phyloP scores from a whole-genome alignment of 2,113 vertebrate genomes.

The Marmota flaviventris region DNA sequence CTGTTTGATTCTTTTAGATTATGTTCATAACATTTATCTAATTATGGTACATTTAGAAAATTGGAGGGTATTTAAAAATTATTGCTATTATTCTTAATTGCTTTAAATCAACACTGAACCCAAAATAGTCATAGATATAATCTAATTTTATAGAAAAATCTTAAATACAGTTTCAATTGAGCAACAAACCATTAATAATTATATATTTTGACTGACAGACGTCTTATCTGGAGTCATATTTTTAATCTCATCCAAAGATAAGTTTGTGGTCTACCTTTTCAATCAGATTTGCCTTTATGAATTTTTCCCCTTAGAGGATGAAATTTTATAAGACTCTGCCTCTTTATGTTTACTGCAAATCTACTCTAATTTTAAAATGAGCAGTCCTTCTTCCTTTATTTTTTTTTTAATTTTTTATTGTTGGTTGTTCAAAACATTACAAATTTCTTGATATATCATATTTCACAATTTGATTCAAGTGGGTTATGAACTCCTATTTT shows the following conservation, averaged over 20 bases:
- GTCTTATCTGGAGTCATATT: neutral
- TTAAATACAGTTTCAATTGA: slow-evolving; percentile 17
- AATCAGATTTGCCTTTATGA: neutral
- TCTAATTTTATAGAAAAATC: slow-evolving; percentile 24
- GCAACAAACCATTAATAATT: neutral
- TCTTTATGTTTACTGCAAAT: neutral
- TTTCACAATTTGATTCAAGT: too few species aligned
- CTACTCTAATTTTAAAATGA: slow-evolving; percentile 39
- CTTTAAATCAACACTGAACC: slow-evolving; percentile 41
- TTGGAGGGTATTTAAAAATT: neutral
- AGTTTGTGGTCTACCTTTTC: neutral
- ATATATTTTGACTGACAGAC: neutral
- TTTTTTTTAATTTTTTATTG: too few species aligned
- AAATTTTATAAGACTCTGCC: neutral
- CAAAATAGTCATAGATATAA: slow-evolving; percentile 31
- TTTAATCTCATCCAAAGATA: neutral
- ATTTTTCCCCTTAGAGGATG: neutral
- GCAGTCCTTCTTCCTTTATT: slow-evolving; percentile 34
- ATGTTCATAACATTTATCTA: neutral
- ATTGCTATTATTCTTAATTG: slow-evolving; percentile 64
- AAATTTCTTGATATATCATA: too few species aligned
- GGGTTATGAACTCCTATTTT: too few species aligned
- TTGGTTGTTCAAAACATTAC: too few species aligned
- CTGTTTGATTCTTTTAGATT: slow-evolving; percentile 27
- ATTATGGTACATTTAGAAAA: slow-evolving; percentile 51